Percentiles rank a stretch among this genome's conserved stretches.
phyloP scores from a whole-genome alignment of 2,113 vertebrate species.

The Poicephalus meyeri region DNA sequence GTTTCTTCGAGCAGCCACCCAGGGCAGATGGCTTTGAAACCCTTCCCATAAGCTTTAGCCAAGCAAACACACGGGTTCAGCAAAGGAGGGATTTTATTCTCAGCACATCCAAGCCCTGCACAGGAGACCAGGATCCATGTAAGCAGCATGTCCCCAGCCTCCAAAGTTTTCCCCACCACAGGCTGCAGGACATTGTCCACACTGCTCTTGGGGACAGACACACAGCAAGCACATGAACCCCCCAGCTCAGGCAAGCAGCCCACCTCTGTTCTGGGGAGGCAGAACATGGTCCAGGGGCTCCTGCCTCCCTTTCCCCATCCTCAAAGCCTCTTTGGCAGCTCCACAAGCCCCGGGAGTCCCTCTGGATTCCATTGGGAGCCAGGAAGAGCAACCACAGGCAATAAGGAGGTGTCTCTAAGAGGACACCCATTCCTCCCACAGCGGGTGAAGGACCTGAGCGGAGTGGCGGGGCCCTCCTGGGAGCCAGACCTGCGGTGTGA shows the following conservation, averaged over 20 bases:
- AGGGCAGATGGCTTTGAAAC: not conserved
- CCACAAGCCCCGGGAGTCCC: not conserved
- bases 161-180: not conserved
- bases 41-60: not conserved
- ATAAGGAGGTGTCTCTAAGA: not conserved
- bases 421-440: not conserved
- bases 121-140: rapidly evolving
- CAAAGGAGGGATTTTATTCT: not conserved
- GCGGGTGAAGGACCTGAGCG: not conserved
- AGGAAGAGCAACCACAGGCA: not conserved
- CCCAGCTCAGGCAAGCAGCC: not conserved
- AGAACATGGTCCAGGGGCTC: not conserved
- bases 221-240: not conserved
- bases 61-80: not conserved
- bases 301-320: not conserved
- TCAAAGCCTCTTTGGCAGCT: not conserved
- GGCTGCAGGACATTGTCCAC: not conserved
- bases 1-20: not conserved
- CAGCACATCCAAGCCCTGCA: not conserved
- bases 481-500: not conserved
- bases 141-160: not conserved
- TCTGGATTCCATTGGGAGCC: not conserved
- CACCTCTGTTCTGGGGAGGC: not conserved
- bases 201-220: not conserved
- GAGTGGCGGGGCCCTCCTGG: not conserved